phyloP scores from a whole-genome alignment of 92 coral and sea anemone species.

The Epizoanthus stellaris region DNA sequence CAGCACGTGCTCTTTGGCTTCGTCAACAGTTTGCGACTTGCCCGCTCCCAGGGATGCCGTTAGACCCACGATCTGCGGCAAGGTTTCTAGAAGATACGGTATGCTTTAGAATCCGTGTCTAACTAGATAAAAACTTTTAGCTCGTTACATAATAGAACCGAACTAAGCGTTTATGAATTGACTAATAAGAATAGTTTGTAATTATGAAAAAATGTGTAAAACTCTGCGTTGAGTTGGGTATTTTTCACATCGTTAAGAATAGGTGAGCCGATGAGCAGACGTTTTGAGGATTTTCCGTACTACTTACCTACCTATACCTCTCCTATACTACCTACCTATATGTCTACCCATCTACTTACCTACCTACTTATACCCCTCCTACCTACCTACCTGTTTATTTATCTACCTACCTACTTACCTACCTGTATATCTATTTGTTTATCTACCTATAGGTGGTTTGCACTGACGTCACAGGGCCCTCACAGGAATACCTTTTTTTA shows the following conservation, averaged over 20 bases:
- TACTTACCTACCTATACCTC: too few relatives aligned
- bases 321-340: too few relatives aligned
- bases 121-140: background rate
- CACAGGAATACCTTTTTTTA: too few relatives aligned
- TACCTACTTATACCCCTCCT: background rate
- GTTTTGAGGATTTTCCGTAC: too few relatives aligned
- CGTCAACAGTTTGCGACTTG: slow-evolving; percentile 66
- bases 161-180: background rate
- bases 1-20: slow-evolving; percentile 77
- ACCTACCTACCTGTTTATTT: background rate
- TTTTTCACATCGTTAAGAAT: too few relatives aligned
- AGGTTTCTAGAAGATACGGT: slow-evolving; percentile 15
- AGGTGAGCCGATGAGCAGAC: too few relatives aligned
- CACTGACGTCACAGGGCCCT: too few relatives aligned
- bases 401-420: background rate
- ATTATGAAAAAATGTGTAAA: too few relatives aligned
- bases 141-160: background rate
- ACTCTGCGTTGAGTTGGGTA: too few relatives aligned
- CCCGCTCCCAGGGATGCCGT: slow-evolving; percentile 97
- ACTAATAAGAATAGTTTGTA: too few relatives aligned
- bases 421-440: background rate
- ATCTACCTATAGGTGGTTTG: background rate
- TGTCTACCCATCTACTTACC: background rate
- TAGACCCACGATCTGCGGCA: slow-evolving; percentile 89
- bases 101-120: background rate